Evolutionary conservation across 2,888 invertebrate species (phyloP), one percentile per base, ranked within the genome.

Genomic region (Spicauda simplicius): DNA sequence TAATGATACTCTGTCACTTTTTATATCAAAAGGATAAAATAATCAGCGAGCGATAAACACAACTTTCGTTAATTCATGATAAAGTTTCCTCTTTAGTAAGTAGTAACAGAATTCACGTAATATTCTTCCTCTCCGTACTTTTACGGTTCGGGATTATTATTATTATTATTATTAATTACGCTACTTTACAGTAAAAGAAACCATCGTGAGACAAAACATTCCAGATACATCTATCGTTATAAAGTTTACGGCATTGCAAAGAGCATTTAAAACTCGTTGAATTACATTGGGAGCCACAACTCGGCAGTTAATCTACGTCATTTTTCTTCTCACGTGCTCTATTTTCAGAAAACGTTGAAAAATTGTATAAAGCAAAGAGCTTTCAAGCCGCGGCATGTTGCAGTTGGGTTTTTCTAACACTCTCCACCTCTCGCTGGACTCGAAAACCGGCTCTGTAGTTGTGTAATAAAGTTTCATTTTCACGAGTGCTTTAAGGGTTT

Each of bases 321-420:
- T 52, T 37, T 64, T 64, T 25, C 64, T 52, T 64, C 45, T 33
- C 30, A 57, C 50, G 19, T 14, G n/a, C 50, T 53, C 41, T 45
- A 58, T 58, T 64, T 30, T 19, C 0, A 55, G 33, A 20, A 59
- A 65, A 59, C 65, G 53, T 54, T 65, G 54, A 65, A 65, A 58
- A 59, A 65, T 59, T 59, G 54, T 59, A 54, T 65, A 54, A 30
- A 59, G 59, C 65, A 65, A 65, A 59, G 59, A 65, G 65, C 65
- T 65, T 65, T 65, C 48, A 65, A 54, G 65, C 54, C n/a, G 54
- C 16, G 25, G 54, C 54, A 62, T 54, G 45, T 62, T 62, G 62
- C 54, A 54, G 54, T 14, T 52, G 54, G 30, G 11, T 52, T 63
- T 65, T 65, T 59, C 18, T 25, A 18, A 54, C 7, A 7, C n/a